Evolutionary conservation across 2,113 vertebrate species (phyloP).

Genomic region (Irena cyanogastra): DNA sequence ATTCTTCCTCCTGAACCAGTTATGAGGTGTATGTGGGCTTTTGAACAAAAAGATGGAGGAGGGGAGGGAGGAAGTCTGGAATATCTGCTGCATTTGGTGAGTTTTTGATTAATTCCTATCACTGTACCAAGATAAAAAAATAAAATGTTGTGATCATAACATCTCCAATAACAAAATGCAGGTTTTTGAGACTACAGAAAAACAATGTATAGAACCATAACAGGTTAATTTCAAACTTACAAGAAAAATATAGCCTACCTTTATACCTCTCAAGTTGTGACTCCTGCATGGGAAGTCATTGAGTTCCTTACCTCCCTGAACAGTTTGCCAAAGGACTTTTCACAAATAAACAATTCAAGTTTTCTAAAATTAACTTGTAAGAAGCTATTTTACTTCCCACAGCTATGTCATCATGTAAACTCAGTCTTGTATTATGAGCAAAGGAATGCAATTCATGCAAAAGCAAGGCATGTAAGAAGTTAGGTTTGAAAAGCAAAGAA

Average conservation of each 20-base stretch:
- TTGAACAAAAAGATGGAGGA: neutral
- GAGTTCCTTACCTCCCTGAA: neutral
- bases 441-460: neutral
- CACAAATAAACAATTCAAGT: neutral
- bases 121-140: neutral
- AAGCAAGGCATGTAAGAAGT: neutral
- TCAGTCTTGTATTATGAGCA: neutral
- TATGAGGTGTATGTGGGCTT: neutral
- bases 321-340: neutral
- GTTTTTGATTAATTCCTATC: neutral
- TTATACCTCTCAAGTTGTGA: neutral
- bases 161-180: neutral
- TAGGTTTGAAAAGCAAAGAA: neutral
- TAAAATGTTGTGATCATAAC: neutral
- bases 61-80: fast-evolving
- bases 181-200: neutral
- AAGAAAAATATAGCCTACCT: neutral
- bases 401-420: neutral
- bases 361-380: conserved; percentile 6
- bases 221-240: neutral
- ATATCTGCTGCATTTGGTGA: neutral
- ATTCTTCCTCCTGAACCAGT: neutral
- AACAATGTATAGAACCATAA: neutral
- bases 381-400: neutral
- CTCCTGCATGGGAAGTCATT: neutral